These are phyloP conservation scores for Sitobion miscanthi DNA, from an alignment of 1,140 invertebrate genomes.

Conservation along the genomic window DNA sequence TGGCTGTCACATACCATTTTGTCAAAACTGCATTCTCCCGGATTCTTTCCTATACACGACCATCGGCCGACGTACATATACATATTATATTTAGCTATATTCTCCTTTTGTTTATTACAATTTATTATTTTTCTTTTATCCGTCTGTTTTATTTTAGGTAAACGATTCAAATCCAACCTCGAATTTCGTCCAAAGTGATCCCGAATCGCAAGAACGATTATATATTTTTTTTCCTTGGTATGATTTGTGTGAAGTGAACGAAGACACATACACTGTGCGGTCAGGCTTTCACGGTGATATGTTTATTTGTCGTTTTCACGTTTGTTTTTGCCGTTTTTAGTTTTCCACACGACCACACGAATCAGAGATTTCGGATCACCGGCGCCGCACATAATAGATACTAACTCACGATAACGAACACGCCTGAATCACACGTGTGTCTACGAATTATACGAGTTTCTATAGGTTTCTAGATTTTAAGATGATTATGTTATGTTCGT, in stretches of 20 bases:
- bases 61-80: neutral
- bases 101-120: neutral
- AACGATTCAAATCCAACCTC: neutral
- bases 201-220: neutral
- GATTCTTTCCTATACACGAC: slow-evolving; percentile 13
- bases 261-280: neutral
- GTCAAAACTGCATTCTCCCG: slow-evolving; percentile 55
- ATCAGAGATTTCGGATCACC: neutral
- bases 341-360: neutral
- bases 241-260: neutral
- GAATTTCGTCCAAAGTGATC: neutral
- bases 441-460: neutral
- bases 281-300: neutral
- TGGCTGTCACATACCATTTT: slow-evolving; percentile 55
- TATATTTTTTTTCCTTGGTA: neutral
- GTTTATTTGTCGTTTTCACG: neutral
- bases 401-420: neutral
- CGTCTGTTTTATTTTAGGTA: neutral
- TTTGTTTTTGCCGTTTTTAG: neutral
- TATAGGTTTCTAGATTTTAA: neutral
- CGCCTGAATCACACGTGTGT: neutral
- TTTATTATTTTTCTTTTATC: neutral
- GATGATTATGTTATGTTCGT: neutral
- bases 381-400: neutral
- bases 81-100: neutral